These are phyloP conservation scores for Escarpia spicata DNA, from an alignment of 2,888 invertebrate genomes.

Conservation along the genomic window DNA sequence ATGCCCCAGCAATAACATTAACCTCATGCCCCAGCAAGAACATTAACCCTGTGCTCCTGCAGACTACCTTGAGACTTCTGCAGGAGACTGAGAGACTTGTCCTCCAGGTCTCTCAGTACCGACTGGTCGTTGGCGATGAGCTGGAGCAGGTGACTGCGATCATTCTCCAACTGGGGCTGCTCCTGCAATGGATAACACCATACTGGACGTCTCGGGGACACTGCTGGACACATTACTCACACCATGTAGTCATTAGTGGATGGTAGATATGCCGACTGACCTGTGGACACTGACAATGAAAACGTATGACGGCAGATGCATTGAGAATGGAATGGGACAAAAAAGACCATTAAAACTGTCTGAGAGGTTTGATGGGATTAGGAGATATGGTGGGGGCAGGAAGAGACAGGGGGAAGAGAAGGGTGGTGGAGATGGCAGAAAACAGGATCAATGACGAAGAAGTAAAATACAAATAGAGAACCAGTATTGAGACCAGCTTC, in stretches of 20 bases:
- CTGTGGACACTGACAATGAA: neutral
- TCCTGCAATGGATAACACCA: constrained; percentile 48
- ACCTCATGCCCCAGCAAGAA: too few relatives aligned
- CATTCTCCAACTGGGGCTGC: constrained; percentile 57
- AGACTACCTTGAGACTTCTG: constrained; percentile 60
- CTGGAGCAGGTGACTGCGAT: constrained; percentile 57
- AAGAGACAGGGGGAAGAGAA: too few relatives aligned
- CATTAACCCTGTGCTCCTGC: neutral
- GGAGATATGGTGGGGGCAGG: too few relatives aligned
- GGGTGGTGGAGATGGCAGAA: too few relatives aligned
- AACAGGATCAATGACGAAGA: too few relatives aligned
- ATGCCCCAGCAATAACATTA: too few relatives aligned
- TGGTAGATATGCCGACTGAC: neutral
- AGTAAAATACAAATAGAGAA: too few relatives aligned
- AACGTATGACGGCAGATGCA: neutral
- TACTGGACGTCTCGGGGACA: neutral
- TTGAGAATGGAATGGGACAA: too few relatives aligned
- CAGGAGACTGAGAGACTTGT: constrained; percentile 62
- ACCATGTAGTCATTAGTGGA: too few relatives aligned
- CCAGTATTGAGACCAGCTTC: too few relatives aligned
- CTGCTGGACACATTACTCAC: neutral
- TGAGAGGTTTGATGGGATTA: too few relatives aligned
- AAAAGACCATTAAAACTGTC: too few relatives aligned
- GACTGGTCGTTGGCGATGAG: constrained; percentile 61
- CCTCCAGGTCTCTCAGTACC: constrained; percentile 60